Base-by-base conservation (phyloP, 2,888 invertebrate species). In the Trichacis sp. region DNA sequence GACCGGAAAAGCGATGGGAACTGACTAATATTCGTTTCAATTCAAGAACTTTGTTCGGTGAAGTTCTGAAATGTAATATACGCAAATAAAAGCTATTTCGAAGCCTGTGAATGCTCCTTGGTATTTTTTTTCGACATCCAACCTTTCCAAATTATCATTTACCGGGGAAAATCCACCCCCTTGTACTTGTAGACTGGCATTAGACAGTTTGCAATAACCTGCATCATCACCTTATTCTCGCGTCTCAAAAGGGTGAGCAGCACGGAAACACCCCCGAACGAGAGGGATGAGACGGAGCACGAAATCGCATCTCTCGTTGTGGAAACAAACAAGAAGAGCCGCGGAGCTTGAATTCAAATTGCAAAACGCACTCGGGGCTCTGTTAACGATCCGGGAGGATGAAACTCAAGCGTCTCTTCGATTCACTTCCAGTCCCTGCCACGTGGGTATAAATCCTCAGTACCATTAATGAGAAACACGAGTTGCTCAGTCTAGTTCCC, bases 61-160 rank as follows among this genome's bases (percentile, higher is more conserved):
- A n/a, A 72, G 71, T 77, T 78, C 66, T 76, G 78, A 80, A 81
- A 78, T 77, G 78, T 77, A 77, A 80, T 80, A 79, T 80, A 72
- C 73, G 77, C 77, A 81, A 82, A 80, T 79, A 79, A 77, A 76
- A 74, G 14, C 48, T 8, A 5, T 11, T 18, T 50, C 50, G 12
- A 19, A 12, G 50, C 18, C 58, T 24, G 54, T 33, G n/a, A 33
- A n/a, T n/a, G 33, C 11, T 6, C n/a, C 33, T 6, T 33, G 6
- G 57, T 66, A 57, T 66, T 62, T 66, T 56, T 58, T 48, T 61
- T 60, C 46, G 60, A 65, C 50, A 52, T 17, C 47, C 40, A 9
- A 40, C 40, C 40, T 40, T 15, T 12, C 5, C 40, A 14, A 12
- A 4, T 40, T 40, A 15, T 40, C 40, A 4, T 12, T 14, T 40